These are phyloP conservation scores for Apogon talboti DNA, from an alignment of 2,797 vertebrate genomes.

Conservation along the genomic window DNA sequence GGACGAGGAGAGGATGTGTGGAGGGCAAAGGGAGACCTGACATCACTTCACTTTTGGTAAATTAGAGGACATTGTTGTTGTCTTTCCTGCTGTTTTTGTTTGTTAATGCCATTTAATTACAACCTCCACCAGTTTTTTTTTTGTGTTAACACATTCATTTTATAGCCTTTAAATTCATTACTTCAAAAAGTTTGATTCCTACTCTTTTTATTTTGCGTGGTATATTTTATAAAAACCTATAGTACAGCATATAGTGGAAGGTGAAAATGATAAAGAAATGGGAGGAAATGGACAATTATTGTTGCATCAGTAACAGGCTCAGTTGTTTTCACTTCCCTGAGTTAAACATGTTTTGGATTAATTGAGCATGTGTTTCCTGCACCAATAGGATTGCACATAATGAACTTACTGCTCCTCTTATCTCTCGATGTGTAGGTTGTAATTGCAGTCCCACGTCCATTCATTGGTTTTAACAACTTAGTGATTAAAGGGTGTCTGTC, in stretches of 20 bases:
- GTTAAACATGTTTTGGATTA: slow-evolving; percentile 47
- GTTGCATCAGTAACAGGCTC: slow-evolving; percentile 13
- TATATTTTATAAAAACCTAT: not conserved
- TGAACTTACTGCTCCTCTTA: slow-evolving; percentile 59
- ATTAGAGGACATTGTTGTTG: slow-evolving; percentile 13
- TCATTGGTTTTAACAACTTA: slow-evolving; percentile 52
- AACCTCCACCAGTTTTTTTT: not conserved
- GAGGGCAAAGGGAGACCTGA: slow-evolving; percentile 64
- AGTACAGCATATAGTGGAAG: not conserved
- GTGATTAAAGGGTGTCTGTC: slow-evolving; percentile 50
- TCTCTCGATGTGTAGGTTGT: slow-evolving; percentile 48
- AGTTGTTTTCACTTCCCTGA: slow-evolving; percentile 44
- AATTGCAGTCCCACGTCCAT: slow-evolving; percentile 35
- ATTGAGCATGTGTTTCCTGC: slow-evolving; percentile 53
- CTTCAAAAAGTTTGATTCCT: slow-evolving; percentile 5
- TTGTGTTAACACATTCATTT: not conserved
- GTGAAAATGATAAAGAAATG: not conserved
- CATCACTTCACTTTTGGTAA: slow-evolving; percentile 54
- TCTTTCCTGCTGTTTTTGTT: slow-evolving; percentile 20
- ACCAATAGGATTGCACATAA: slow-evolving; percentile 69
- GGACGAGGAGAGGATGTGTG: slow-evolving; percentile 60
- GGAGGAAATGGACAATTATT: not conserved
- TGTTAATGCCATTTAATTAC: not conserved
- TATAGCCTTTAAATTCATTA: not conserved
- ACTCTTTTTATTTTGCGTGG: not conserved